Evolutionary conservation across 1,140 invertebrate species (phyloP), one percentile per base, ranked within the genome.

Genomic region (Whitmania pigra): DNA sequence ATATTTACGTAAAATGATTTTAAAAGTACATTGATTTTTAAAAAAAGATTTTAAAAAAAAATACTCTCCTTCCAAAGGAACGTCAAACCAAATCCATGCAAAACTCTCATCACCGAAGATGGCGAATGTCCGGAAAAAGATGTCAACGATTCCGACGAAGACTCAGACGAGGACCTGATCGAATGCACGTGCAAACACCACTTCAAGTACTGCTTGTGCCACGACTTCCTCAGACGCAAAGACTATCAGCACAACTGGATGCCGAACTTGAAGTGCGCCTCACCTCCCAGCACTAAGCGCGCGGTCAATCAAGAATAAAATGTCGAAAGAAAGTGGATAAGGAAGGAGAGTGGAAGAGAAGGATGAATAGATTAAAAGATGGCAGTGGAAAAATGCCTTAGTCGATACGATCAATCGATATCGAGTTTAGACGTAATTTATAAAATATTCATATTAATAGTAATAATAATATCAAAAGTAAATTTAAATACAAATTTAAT

Each of bases 31-130:
- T 63, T 63, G 57, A 18, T 25, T n/a, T n/a, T n/a, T 2, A 63
- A 25, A 63, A 25, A 13, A 63, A 2, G 20, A 15, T 18, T 15
- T 18, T 9, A 60, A 60, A 63, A 63, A 6, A 63, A 63, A 49
- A 49, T 15, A 4, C 9, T 17, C 11, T 49, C 43, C 43, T 63
- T 63, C 57, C 11, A 63, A 22, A 63, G 57, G 57, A 63, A 63
- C 18, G 57, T 63, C 57, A 63, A 63, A 31, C 57, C 57, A 31
- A 63, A 63, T 15, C 57, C 57, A 25, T 63, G 57, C 57, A 63
- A 63, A 15, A 31, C 57, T 0, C 57, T 63, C 9, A 4, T 63
- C 7, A 31, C 7, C 22, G 57, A 22, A 25, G 57, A 63, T n/a
- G 57, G 57, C 3, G 29, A 22, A 25, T 63, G 57, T 20, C 57